A percentile compares a stretch with the other conserved stretches of the same genome.
These are phyloP conservation scores for Benthosema pterotum DNA, from an alignment of 2,797 vertebrate species.

Conservation along the genomic window DNA sequence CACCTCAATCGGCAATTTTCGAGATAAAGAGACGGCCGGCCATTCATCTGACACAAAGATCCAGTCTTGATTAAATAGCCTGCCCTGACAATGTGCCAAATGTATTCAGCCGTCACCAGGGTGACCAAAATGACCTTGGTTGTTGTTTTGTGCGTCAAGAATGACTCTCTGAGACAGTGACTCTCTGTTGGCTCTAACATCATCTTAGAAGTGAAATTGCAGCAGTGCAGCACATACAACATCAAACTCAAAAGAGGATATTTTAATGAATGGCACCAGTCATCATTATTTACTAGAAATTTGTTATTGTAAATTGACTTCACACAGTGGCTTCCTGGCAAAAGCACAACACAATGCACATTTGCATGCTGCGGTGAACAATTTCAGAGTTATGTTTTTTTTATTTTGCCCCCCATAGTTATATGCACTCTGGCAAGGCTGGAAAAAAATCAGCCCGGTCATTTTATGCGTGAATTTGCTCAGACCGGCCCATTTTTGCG, in stretches of 20 bases:
- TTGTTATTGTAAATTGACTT: no score
- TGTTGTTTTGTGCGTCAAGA: conserved; percentile 55
- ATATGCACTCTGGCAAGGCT: no score
- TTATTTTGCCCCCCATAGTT: no score
- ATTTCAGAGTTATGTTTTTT: no score
- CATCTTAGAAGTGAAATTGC: no score
- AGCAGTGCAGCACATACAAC: conserved; percentile 29
- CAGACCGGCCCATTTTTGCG: no score
- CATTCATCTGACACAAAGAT: conserved; percentile 60
- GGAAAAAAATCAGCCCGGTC: no score
- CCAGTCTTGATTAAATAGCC: conserved; percentile 76
- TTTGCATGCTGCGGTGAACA: no score
- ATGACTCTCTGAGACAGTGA: conserved; percentile 61
- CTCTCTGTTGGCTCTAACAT: conserved; percentile 15
- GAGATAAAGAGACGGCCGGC: conserved; percentile 69
- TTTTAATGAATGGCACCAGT: neutral
- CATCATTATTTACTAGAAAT: neutral
- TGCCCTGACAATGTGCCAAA: conserved; percentile 76
- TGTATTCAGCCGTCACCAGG: conserved; percentile 73
- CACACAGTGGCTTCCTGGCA: no score
- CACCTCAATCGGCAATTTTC: conserved; percentile 72
- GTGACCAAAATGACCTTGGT: conserved; percentile 79
- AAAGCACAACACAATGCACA: no score
- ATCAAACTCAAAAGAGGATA: no score
- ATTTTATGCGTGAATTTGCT: no score